A percentile compares a stretch with the other conserved stretches of the same genome.
Evolutionary conservation across 2,113 vertebrate species (phyloP).

Genomic region (Lampris megalopsis): DNA sequence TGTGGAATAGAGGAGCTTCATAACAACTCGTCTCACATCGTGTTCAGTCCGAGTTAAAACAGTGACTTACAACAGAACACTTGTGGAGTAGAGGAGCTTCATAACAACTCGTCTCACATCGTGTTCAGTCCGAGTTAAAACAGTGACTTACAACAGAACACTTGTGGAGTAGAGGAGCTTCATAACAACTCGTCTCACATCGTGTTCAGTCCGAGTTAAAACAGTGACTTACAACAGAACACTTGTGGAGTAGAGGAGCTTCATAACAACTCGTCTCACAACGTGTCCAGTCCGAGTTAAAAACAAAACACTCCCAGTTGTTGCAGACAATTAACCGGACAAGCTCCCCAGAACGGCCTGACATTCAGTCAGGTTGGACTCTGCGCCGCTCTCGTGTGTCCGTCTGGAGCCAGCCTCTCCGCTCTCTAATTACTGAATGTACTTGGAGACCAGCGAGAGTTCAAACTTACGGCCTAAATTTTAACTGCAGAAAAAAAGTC

Average conservation of each 20-base stretch:
- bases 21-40: too few species aligned
- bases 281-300: slow-evolving; percentile 27
- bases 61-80: too few species aligned
- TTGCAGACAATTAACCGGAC: slow-evolving; percentile 62
- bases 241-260: background rate
- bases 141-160: too few species aligned
- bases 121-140: too few species aligned
- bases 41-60: too few species aligned
- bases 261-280: slow-evolving; percentile 29
- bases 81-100: too few species aligned
- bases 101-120: too few species aligned
- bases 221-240: too few species aligned
- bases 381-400: slow-evolving; percentile 59
- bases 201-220: too few species aligned
- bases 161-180: too few species aligned
- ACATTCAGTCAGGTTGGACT: slow-evolving; percentile 72
- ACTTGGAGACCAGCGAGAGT: slow-evolving; percentile 36
- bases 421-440: slow-evolving; percentile 58
- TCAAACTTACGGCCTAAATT: slow-evolving; percentile 38
- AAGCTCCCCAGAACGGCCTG: slow-evolving; percentile 56
- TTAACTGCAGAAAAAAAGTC: slow-evolving; percentile 22
- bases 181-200: too few species aligned
- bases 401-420: slow-evolving; percentile 58
- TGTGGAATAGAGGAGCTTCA: too few species aligned
- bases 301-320: slow-evolving; percentile 43